A percentile compares a stretch with the other conserved stretches of the same genome.
Conservation (phyloP, 2,888 invertebrate species). For the Apodemia mormo region DNA sequence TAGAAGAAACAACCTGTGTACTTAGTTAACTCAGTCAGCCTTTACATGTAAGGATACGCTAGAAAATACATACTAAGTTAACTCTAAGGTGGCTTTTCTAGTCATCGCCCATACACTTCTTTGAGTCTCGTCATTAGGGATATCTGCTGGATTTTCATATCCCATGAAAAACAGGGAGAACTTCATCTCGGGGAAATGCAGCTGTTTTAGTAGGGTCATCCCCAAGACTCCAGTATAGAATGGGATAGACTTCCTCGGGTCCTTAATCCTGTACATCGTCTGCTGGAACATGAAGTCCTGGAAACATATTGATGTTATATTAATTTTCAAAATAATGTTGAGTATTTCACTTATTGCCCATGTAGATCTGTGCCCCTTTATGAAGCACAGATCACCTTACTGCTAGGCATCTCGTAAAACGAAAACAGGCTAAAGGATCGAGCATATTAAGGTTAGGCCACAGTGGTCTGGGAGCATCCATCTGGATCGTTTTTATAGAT, state of each 20-base stretch:
- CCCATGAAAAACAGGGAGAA: slow-evolving; percentile 96
- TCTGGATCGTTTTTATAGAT: too few relatives aligned
- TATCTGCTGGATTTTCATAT: slow-evolving; percentile 88
- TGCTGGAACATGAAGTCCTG: slow-evolving; percentile 97
- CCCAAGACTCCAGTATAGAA: slow-evolving; percentile 96
- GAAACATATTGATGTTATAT: slow-evolving; percentile 36
- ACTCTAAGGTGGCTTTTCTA: slow-evolving; percentile 92
- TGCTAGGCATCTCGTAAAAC: too few relatives aligned
- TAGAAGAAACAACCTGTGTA: too few relatives aligned
- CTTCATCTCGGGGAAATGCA: slow-evolving; percentile 94
- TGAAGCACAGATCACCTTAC: too few relatives aligned
- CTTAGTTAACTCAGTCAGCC: too few relatives aligned
- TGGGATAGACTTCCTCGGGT: slow-evolving; percentile 91
- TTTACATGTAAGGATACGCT: too few relatives aligned
- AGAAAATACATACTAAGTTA: slow-evolving; percentile 89
- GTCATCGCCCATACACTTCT: slow-evolving; percentile 89
- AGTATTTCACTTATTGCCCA: too few relatives aligned
- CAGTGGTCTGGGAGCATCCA: too few relatives aligned
- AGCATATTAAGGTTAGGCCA: too few relatives aligned
- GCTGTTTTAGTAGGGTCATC: slow-evolving; percentile 93
- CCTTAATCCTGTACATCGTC: slow-evolving; percentile 98
- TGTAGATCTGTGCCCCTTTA: too few relatives aligned
- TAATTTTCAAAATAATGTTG: too few relatives aligned
- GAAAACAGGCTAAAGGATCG: too few relatives aligned
- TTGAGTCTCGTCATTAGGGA: slow-evolving; percentile 87